phyloP scores from a whole-genome alignment of 2,888 invertebrate species.

The Serrognathus titanus region DNA sequence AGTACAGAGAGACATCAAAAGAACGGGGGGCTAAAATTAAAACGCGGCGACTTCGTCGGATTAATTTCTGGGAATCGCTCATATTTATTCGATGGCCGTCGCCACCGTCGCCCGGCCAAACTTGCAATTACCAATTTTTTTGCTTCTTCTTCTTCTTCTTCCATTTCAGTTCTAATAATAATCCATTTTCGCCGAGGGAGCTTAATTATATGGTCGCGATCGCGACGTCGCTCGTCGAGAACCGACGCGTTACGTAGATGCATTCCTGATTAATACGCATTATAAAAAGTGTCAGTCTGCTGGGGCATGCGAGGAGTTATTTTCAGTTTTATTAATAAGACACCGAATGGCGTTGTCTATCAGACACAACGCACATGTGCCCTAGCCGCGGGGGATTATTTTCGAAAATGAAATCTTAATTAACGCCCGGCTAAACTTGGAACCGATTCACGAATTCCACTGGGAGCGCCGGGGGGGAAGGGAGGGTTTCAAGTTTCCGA shows the following conservation, averaged over 20 bases:
- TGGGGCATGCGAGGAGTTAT: conserved; percentile 39
- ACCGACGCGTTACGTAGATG: conserved; percentile 31
- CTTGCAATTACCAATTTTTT: background rate
- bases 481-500: too few species aligned
- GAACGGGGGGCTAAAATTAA: conserved; percentile 46
- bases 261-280: conserved; percentile 41
- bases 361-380: conserved; percentile 32
- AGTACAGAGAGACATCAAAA: conserved; percentile 44
- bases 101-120: conserved; percentile 4
- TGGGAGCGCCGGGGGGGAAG: too few species aligned
- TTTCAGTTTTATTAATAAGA: conserved; percentile 47
- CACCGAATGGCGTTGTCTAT: conserved; percentile 47
- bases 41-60: conserved; percentile 45
- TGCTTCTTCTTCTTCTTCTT: background rate
- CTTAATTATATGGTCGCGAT: background rate
- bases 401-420: conserved; percentile 21
- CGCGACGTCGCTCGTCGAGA: conserved; percentile 2
- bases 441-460: too few species aligned
- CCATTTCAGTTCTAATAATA: conserved; percentile 25
- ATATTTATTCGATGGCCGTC: conserved; percentile 41
- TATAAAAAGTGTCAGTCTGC: conserved; percentile 42
- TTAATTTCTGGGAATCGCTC: conserved; percentile 50
- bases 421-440: background rate
- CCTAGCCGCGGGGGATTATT: conserved; percentile 27
- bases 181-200: conserved; percentile 9